Percentiles rank a stretch among this genome's conserved stretches.
Evolutionary conservation across 2,797 vertebrate genomes (phyloP).

Genomic region (Melopsittacus undulatus): DNA sequence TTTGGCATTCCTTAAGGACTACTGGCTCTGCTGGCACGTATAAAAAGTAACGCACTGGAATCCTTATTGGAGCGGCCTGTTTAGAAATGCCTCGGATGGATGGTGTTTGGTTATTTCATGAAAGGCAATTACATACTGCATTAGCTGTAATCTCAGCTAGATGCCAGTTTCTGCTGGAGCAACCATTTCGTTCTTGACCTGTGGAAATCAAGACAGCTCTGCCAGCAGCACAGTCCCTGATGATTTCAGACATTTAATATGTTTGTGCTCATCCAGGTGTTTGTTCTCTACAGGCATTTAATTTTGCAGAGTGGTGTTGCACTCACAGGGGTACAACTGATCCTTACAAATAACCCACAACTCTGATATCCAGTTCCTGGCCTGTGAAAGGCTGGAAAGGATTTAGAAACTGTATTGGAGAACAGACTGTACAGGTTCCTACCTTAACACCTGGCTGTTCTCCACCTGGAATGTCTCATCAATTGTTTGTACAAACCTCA

Average conservation of each 20-base stretch:
- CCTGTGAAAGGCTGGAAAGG: background rate
- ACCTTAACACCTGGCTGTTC: background rate
- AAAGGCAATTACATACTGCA: slow-evolving; percentile 57
- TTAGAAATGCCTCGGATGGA: slow-evolving; percentile 53
- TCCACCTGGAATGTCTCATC: background rate
- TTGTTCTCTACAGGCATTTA: background rate
- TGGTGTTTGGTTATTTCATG: slow-evolving; percentile 58
- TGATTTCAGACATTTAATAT: background rate
- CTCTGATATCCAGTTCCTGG: background rate
- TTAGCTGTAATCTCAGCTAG: slow-evolving; percentile 48
- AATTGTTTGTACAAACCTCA: background rate
- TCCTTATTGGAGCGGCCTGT: slow-evolving; percentile 54
- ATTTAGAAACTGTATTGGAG: background rate
- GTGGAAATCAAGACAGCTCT: background rate
- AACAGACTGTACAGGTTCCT: background rate
- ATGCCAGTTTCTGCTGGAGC: slow-evolving; percentile 29
- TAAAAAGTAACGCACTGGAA: slow-evolving; percentile 12
- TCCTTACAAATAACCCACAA: background rate
- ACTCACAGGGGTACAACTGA: background rate
- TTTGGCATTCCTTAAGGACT: slow-evolving; percentile 47
- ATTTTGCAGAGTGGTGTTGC: background rate
- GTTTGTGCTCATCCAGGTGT: background rate
- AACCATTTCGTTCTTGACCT: background rate
- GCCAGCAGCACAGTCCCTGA: background rate
- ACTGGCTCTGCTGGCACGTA: slow-evolving; percentile 20